phyloP scores from a whole-genome alignment of 2,797 vertebrate species.

The Pangasius larnaudii region DNA sequence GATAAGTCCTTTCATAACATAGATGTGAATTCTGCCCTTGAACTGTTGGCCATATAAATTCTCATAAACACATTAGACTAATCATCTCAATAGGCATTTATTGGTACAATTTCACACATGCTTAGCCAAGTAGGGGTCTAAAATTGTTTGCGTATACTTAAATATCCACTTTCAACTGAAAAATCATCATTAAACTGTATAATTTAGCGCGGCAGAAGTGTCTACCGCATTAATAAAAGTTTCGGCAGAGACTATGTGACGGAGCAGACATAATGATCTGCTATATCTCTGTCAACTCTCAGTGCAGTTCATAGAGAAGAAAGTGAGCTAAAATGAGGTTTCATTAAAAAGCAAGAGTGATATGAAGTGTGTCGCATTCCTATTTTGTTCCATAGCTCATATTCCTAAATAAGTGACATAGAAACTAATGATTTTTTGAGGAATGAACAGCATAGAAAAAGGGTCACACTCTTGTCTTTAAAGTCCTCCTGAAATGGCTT shows the following conservation, averaged over 20 bases:
- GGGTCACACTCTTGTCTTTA: background rate
- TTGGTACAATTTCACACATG: background rate
- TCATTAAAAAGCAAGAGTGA: background rate
- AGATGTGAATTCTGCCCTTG: background rate
- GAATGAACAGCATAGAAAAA: background rate
- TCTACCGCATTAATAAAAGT: background rate
- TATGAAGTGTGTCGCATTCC: background rate
- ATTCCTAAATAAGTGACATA: background rate
- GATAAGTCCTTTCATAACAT: background rate
- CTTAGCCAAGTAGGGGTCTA: background rate
- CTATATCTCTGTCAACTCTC: background rate
- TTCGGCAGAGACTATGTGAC: background rate
- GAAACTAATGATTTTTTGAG: background rate
- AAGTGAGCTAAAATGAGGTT: slow-evolving; percentile 4
- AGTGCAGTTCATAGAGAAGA: background rate
- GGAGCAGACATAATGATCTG: slow-evolving; percentile 3
- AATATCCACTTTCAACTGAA: background rate
- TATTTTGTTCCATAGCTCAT: background rate
- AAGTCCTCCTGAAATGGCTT: background rate
- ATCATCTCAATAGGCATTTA: background rate
- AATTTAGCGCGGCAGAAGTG: background rate
- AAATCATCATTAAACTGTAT: background rate
- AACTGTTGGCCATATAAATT: background rate
- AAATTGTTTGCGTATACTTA: background rate
- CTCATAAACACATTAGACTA: background rate